These are phyloP conservation scores for Presbytis comata DNA, from an alignment of 2,797 vertebrate genomes.

Conservation along the genomic window DNA sequence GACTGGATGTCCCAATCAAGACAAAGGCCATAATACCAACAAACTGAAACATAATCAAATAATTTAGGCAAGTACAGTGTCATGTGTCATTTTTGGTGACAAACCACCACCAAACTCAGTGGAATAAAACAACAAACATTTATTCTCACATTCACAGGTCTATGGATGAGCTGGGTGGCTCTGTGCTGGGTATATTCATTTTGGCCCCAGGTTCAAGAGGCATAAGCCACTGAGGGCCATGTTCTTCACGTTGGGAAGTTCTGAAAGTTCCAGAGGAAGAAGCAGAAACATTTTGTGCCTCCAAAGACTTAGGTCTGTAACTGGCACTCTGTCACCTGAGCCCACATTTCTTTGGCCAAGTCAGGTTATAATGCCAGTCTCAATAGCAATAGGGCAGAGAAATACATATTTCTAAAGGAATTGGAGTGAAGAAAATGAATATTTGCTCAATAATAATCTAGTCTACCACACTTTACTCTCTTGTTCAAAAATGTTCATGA, in stretches of 20 bases:
- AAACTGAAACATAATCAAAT: neutral
- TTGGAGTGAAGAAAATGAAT: neutral
- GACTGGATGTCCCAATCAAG: neutral
- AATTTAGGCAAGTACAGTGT: neutral
- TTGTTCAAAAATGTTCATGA: neutral
- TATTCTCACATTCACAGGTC: neutral
- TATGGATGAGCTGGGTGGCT: neutral
- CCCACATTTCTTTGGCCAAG: neutral
- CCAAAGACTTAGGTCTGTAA: neutral
- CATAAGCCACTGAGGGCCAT: neutral
- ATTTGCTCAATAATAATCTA: neutral
- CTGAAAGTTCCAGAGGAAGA: neutral
- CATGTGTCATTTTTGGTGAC: neutral
- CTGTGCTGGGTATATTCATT: neutral
- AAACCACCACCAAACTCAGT: neutral
- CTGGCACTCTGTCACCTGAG: neutral
- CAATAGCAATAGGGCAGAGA: neutral
- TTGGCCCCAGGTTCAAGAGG: neutral
- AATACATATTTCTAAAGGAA: neutral
- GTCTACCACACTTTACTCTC: neutral
- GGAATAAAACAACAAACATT: neutral
- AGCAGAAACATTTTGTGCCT: neutral
- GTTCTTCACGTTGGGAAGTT: neutral
- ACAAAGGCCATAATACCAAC: neutral
- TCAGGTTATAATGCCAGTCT: neutral